These are phyloP conservation scores for Sebastes goodei DNA, from an alignment of 2,797 vertebrate species.

Conservation along the genomic window DNA sequence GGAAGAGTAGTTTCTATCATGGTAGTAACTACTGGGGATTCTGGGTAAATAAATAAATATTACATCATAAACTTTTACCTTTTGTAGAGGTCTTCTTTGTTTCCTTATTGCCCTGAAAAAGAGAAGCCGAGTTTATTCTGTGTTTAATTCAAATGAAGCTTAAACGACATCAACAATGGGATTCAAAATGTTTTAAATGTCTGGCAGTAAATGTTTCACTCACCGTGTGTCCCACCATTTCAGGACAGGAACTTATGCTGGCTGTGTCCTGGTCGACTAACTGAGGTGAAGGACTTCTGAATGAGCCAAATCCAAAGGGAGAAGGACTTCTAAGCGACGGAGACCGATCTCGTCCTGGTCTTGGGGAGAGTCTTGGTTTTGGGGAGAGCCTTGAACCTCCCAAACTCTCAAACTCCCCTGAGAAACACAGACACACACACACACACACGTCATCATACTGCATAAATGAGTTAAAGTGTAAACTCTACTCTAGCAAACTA, in stretches of 20 bases:
- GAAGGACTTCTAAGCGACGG: conserved; percentile 38
- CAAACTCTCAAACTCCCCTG: conserved; percentile 39
- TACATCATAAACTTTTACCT: conserved; percentile 63
- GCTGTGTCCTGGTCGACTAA: conserved; percentile 13
- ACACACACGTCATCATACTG: background rate
- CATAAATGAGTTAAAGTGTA: background rate
- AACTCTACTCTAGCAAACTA: background rate
- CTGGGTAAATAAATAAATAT: background rate
- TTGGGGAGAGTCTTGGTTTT: conserved; percentile 36
- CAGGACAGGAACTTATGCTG: conserved; percentile 78
- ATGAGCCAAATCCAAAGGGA: background rate
- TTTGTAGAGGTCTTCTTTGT: conserved; percentile 74
- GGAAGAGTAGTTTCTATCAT: too few species aligned
- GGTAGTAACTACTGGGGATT: too few species aligned
- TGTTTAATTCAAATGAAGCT: background rate
- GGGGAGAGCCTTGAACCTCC: conserved; percentile 41
- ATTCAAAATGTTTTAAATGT: background rate
- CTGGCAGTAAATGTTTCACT: background rate
- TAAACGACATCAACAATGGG: background rate
- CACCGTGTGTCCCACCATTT: conserved; percentile 81
- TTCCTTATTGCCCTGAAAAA: conserved; percentile 75
- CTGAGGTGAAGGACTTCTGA: conserved; percentile 52
- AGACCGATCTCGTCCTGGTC: conserved; percentile 12
- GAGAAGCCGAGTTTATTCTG: background rate
- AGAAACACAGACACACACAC: background rate